These are phyloP conservation scores for Peromyscus melanophrys DNA, from an alignment of 2,797 vertebrate genomes.

Conservation along the genomic window DNA sequence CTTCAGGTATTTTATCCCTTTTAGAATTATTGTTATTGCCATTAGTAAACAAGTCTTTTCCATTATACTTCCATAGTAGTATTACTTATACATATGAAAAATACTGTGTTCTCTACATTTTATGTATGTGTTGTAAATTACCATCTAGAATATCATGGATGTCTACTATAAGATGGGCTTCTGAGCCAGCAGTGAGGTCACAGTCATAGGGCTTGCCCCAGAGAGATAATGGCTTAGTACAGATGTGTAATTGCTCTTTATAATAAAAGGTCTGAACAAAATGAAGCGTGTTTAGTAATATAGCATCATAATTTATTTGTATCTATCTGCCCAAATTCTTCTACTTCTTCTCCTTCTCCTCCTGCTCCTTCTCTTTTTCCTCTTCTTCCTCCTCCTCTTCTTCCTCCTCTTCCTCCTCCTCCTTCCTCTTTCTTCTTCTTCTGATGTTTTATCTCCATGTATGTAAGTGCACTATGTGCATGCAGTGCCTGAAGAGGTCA, in stretches of 20 bases:
- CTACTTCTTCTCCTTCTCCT: neutral
- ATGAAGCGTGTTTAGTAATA: neutral
- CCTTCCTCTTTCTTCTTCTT: neutral
- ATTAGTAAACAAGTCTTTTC: neutral
- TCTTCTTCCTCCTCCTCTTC: too few species aligned
- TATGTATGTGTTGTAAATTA: neutral
- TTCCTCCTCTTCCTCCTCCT: neutral
- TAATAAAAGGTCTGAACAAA: neutral
- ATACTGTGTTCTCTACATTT: slow-evolving; percentile 7
- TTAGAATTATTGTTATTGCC: neutral
- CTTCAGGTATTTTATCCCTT: slow-evolving; percentile 1
- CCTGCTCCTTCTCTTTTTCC: too few species aligned
- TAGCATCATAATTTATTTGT: neutral
- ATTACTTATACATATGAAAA: neutral
- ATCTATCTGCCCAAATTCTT: neutral
- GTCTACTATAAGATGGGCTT: neutral
- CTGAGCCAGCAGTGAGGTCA: neutral
- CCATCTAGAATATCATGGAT: neutral
- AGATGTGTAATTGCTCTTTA: neutral
- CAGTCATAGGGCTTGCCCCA: neutral
- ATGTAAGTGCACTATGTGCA: neutral
- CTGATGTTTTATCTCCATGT: neutral
- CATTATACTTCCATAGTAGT: neutral
- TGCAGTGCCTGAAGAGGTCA: neutral
- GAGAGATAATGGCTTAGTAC: neutral